phyloP scores from a whole-genome alignment of 2,113 vertebrate species.

The Caranx melampygus region DNA sequence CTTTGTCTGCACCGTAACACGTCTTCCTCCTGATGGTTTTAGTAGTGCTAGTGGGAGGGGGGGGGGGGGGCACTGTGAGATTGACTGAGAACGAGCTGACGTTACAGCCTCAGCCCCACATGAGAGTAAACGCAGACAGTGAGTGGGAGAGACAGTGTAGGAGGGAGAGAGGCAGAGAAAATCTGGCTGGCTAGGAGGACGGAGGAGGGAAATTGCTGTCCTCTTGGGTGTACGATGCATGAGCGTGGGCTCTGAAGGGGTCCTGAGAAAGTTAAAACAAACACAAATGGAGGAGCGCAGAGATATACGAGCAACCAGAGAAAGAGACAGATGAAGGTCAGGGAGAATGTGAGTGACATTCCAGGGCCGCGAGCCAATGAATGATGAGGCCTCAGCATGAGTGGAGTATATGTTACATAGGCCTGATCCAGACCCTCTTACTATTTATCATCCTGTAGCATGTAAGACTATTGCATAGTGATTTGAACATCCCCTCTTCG shows the following conservation, averaged over 20 bases:
- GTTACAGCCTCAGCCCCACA: constrained; percentile 54
- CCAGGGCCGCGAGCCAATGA: constrained; percentile 58
- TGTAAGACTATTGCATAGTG: constrained; percentile 20
- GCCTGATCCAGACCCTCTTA: constrained; percentile 28
- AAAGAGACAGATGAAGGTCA: constrained; percentile 66
- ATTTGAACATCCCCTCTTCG: constrained; percentile 13
- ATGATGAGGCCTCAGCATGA: constrained; percentile 54
- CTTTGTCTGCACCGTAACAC: constrained; percentile 50
- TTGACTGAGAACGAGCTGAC: constrained; percentile 47
- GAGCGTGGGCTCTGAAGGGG: constrained; percentile 63
- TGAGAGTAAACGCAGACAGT: constrained; percentile 74
- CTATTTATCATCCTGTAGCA: constrained; percentile 63
- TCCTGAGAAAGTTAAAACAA: constrained; percentile 83
- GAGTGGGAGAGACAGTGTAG: constrained; percentile 76
- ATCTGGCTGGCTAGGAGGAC: constrained; percentile 36
- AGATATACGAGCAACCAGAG: constrained; percentile 70
- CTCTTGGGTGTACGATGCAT: constrained; percentile 70
- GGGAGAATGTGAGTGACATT: constrained; percentile 74
- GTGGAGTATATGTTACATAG: constrained; percentile 68
- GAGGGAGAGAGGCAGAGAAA: constrained; percentile 67
- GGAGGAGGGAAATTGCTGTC: constrained; percentile 55
- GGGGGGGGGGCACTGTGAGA: constrained; percentile 7
- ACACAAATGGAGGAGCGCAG: constrained; percentile 63
- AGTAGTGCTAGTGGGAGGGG: constrained; percentile 33
- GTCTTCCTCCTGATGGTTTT: constrained; percentile 65